A percentile compares a stretch with the other conserved stretches of the same genome.
Conservation (phyloP, 2,797 vertebrate species). For the Cirrhinus molitorella region DNA sequence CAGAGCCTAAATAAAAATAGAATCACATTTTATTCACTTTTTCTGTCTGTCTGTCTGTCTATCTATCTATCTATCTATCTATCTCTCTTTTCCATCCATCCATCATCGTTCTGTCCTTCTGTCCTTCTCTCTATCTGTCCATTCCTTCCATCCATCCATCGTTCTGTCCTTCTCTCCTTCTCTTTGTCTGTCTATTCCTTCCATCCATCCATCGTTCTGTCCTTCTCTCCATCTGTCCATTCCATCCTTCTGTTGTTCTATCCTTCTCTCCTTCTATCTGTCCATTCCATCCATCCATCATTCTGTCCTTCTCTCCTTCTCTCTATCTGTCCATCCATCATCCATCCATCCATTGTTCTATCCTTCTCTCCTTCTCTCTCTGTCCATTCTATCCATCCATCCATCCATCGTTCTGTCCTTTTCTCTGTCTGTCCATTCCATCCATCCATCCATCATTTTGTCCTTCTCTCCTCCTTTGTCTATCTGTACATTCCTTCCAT, state of each 20-base stretch:
- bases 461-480: no score
- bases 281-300: not conserved
- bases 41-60: not conserved
- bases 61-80: not conserved
- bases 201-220: not conserved
- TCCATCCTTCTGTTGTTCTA: not conserved
- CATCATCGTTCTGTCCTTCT: rapidly evolving
- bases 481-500: no score
- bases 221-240: no score
- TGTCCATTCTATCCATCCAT: not conserved
- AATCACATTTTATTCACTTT: not conserved
- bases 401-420: not conserved
- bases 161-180: no score
- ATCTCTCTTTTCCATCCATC: not conserved
- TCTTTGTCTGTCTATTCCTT: no score
- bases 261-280: not conserved
- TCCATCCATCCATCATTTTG: not conserved
- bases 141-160: not conserved
- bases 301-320: not conserved
- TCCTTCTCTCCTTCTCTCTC: not conserved
- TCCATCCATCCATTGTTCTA: not conserved
- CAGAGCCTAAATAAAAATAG: not conserved
- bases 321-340: not conserved
- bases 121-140: not conserved
- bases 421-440: no score